These are phyloP conservation scores for Mareca penelope DNA, from an alignment of 2,797 vertebrate genomes.

Conservation along the genomic window DNA sequence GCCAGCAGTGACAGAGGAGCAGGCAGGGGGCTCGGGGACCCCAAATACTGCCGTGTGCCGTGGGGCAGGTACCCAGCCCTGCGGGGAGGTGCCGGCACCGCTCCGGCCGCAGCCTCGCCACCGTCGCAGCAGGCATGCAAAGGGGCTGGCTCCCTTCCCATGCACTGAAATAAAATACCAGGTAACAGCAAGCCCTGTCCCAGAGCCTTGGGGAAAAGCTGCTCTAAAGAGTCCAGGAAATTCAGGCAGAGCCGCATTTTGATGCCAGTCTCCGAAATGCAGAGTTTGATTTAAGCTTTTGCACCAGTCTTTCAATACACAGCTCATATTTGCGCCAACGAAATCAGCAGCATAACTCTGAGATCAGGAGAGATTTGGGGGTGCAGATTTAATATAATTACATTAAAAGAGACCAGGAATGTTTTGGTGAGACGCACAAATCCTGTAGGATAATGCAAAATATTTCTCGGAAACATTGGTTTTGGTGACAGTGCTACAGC, in stretches of 20 bases:
- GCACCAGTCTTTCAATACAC: rapidly evolving
- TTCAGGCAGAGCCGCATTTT: not conserved
- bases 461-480: not conserved
- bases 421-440: not conserved
- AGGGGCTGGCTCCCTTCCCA: not conserved
- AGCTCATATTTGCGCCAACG: rapidly evolving
- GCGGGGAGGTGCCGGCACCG: rapidly evolving
- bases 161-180: rapidly evolving
- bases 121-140: not conserved
- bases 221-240: not conserved
- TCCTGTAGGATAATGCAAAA: not conserved
- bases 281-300: not conserved
- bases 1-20: not conserved
- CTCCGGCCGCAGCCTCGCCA: too few relatives aligned
- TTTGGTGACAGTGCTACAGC: not conserved
- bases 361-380: not conserved
- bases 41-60: rapidly evolving
- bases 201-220: not conserved
- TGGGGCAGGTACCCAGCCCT: too few relatives aligned
- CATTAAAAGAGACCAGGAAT: not conserved
- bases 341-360: rapidly evolving
- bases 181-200: rapidly evolving
- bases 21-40: not conserved
- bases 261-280: not conserved
- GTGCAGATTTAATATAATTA: not conserved